Base-by-base conservation (phyloP, 2,797 vertebrate genomes). In the Clarias pachynema region DNA sequence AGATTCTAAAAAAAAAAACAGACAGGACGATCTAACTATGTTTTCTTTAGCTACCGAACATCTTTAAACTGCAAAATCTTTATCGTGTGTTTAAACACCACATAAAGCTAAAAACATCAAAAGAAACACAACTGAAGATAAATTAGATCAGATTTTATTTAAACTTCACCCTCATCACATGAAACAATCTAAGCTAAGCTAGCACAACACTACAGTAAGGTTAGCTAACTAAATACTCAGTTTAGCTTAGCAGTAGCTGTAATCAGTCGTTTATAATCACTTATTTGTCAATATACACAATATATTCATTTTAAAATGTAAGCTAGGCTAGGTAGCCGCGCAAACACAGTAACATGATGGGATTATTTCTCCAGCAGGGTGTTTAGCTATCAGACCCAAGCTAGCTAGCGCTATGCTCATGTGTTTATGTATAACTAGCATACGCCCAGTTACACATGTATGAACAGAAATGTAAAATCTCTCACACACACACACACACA, bases 401-500 rank as follows among this genome's bases (percentile, higher is more conserved):
- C 26, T 26, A 29, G 6, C 7, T 5, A 57, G 53, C 29, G 1
- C 40, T n/a, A 62, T 40, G 77, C 31, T 40, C 31, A 57, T 31
- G 73, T 12, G n/a, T 31, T 75, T 31, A 59, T 57, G 3, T 34
- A 34, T 22, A 10, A 37, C 14, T n/a, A 79, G 57, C 20, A 14
- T 24, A 31, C 10, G 74, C 74, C 53, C 53, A 60, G 74, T 60
- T 78, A 79, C 75, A 62, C 31, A 12, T 24, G 53, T 31, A 75
- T 57, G 26, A 75, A 75, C 20, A 31, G 1, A 79, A 56, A 68
- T 65, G 37, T 81, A 68, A 57, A 81, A 68, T 31, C 5, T 44
- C 37, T 40, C 18, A 24, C 78, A 44, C 59, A 49, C 60, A 2
- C 74, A 53, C 60, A 81, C 40, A 53, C 79, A 53, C 79, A 53